Conservation (phyloP, 2,113 vertebrate species). For the Thinocorus orbignyianus region DNA sequence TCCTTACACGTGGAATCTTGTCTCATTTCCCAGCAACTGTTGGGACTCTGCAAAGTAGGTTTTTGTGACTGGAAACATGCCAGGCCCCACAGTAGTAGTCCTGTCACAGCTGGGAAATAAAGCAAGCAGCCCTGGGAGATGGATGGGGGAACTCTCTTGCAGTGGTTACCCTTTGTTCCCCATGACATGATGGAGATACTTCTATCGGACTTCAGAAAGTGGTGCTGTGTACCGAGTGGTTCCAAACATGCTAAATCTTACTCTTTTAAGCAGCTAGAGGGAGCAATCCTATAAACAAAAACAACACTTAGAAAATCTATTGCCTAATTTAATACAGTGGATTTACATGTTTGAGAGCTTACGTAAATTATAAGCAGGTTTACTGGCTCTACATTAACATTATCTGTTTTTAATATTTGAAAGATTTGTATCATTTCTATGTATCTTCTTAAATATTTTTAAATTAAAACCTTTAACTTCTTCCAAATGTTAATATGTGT, state of each 20-base stretch:
- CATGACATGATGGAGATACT: background rate
- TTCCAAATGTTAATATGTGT: background rate
- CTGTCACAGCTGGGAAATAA: background rate
- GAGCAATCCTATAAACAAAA: background rate
- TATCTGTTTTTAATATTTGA: background rate
- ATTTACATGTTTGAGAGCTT: background rate
- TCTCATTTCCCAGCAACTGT: background rate
- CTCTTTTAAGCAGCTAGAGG: background rate
- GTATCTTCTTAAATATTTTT: background rate
- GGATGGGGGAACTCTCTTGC: background rate
- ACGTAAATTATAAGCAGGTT: background rate
- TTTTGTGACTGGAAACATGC: accelerated
- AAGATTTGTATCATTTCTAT: background rate
- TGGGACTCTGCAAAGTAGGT: background rate
- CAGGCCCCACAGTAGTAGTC: background rate
- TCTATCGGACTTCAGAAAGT: background rate
- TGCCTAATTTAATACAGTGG: background rate
- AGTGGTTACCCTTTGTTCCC: accelerated
- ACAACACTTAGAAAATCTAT: background rate
- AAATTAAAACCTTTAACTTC: background rate
- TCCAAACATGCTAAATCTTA: background rate
- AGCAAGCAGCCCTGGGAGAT: background rate
- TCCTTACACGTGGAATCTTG: background rate
- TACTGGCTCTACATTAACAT: background rate
- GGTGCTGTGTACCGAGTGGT: background rate